Evolutionary conservation across 2,113 vertebrate genomes (phyloP), one percentile per base, ranked within the genome.

Genomic region (Corythoichthys haematopterus): DNA sequence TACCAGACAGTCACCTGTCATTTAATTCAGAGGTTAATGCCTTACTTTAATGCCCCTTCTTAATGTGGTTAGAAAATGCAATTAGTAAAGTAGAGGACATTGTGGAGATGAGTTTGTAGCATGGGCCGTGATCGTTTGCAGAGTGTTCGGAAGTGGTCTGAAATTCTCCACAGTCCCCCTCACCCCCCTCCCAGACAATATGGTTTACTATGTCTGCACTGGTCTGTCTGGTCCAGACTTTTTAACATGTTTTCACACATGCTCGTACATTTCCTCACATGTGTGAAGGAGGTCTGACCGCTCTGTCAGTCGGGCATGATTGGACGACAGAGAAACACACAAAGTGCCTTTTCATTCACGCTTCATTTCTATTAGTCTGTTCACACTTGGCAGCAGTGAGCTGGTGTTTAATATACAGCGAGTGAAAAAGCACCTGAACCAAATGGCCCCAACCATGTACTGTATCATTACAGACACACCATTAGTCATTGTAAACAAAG

Each of bases 111-210:
- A 84, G 75, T 74, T 80, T 71, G 77, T 80, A 80, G 76, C 76
- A 74, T 80, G 80, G 79, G 75, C 76, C 55, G 70, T 81, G 85
- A 85, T 65, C 4, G 79, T 85, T 85, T 83, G 76, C 80, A 80
- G 70, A 78, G 79, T 62, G 68, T 73, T 68, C 71, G 65, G 83
- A 81, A 84, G 78, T 81, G 75, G 74, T 78, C 66, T 81, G 81
- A 78, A 77, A 75, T 83, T 82, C 79, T 28, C 10, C 40, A 28
- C n/a, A 20, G n/a, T 38, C 35, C 57, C 65, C 71, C 11, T 20
- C 65, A 68, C 13, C 45, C 64, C 66, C 62, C 69, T 35, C 40
- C 48, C 56, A 69, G 59, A 70, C 75, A 61, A 37, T 38, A 70
- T 67, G 37, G 66, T 77, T 81, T 76, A 72, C 69, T 77, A 9